Percentiles rank a stretch among this genome's conserved stretches.
These are phyloP conservation scores for Guaruba guarouba DNA, from an alignment of 2,113 vertebrate genomes.

Conservation along the genomic window DNA sequence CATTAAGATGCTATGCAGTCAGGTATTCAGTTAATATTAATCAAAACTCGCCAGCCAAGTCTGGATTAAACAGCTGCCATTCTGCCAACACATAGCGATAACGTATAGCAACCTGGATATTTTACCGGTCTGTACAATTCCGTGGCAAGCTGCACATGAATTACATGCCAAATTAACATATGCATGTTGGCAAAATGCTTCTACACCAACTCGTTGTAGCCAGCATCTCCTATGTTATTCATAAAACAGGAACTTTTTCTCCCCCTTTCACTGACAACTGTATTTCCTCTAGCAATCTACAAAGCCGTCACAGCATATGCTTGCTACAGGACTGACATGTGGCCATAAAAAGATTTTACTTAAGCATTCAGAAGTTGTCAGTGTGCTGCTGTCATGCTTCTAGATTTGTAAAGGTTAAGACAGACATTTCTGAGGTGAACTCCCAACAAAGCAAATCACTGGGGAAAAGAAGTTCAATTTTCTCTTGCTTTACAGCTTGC, in stretches of 20 bases:
- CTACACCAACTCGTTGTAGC: neutral
- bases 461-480: neutral
- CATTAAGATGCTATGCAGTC: neutral
- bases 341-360: neutral
- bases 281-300: neutral
- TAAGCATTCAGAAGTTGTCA: neutral
- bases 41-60: neutral
- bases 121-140: neutral
- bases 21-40: neutral
- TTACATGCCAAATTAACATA: constrained; percentile 24
- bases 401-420: neutral
- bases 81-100: neutral
- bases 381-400: neutral
- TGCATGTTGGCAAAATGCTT: neutral
- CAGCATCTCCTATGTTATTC: neutral
- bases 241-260: neutral
- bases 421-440: neutral
- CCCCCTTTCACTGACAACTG: neutral
- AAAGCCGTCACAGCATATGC: neutral
- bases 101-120: neutral
- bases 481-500: neutral
- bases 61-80: constrained; percentile 6
- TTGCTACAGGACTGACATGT: neutral
- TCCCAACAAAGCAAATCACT: neutral
- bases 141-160: neutral